phyloP scores from a whole-genome alignment of 2,888 invertebrate species.

The Clostera curtula region DNA sequence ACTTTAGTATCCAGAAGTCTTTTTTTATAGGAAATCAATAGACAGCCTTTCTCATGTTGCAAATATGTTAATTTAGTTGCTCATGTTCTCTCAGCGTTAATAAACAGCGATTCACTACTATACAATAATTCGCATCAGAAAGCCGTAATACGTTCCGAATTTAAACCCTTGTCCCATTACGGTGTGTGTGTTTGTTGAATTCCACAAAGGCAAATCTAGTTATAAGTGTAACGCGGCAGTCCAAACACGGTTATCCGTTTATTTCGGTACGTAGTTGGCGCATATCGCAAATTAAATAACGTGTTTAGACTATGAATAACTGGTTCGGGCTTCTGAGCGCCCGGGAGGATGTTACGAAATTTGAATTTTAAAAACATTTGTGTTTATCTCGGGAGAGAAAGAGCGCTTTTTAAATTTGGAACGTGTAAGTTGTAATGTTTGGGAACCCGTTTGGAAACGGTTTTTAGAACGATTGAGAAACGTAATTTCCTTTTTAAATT shows the following conservation, averaged over 20 bases:
- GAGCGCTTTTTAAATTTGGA: conserved; percentile 15
- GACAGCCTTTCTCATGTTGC: no score
- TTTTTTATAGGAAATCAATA: no score
- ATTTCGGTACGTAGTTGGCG: conserved; percentile 53
- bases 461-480: no score
- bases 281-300: conserved; percentile 67
- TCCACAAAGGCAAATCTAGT: conserved; percentile 65
- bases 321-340: conserved; percentile 22
- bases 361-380: conserved; percentile 37
- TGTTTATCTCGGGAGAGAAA: conserved; percentile 17
- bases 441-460: no score
- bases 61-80: conserved; percentile 50
- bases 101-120: conserved; percentile 35
- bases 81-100: conserved; percentile 43
- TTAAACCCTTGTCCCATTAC: conserved; percentile 57
- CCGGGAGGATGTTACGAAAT: conserved; percentile 30
- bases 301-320: conserved; percentile 50
- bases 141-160: conserved; percentile 51
- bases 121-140: conserved; percentile 36
- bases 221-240: conserved; percentile 53
- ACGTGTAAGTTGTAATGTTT: conserved; percentile 7
- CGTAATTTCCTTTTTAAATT: no score
- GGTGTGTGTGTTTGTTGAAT: conserved; percentile 50
- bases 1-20: no score
- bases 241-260: conserved; percentile 56